These are phyloP conservation scores for Sphaeramia orbicularis DNA, from an alignment of 2,797 vertebrate species.

Conservation along the genomic window DNA sequence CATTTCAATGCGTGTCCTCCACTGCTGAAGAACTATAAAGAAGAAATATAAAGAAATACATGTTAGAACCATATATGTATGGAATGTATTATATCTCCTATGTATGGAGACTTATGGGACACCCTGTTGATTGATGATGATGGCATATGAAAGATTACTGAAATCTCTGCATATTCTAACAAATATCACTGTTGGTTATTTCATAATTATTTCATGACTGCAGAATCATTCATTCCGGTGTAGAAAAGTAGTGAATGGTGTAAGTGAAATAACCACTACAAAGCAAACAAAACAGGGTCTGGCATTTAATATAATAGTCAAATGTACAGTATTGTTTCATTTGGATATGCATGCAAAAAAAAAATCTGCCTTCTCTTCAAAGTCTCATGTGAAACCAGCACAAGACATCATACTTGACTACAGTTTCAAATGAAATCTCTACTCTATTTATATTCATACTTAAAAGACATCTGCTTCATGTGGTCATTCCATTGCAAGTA, in stretches of 20 bases:
- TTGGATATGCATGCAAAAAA: slow-evolving; percentile 86
- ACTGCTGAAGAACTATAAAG: too few relatives aligned
- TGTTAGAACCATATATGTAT: too few relatives aligned
- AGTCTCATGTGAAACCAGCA: slow-evolving; percentile 86
- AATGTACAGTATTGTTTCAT: slow-evolving; percentile 82
- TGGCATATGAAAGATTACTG: too few relatives aligned
- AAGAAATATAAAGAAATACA: too few relatives aligned
- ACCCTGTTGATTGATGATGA: too few relatives aligned
- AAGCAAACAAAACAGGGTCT: slow-evolving; percentile 54
- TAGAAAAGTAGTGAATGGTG: neutral
- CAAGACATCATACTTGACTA: slow-evolving; percentile 80
- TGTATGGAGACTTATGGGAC: too few relatives aligned
- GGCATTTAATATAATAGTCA: slow-evolving; percentile 86
- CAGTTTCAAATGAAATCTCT: slow-evolving; percentile 51
- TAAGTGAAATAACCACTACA: slow-evolving; percentile 26
- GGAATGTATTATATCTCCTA: too few relatives aligned
- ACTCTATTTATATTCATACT: slow-evolving; percentile 53
- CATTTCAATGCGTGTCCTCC: too few relatives aligned
- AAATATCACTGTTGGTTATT: too few relatives aligned
- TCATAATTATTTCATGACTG: too few relatives aligned
- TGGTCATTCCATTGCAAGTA: slow-evolving; percentile 24
- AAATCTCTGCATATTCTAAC: too few relatives aligned
- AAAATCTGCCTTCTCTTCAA: slow-evolving; percentile 73
- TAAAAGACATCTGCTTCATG: slow-evolving; percentile 41
- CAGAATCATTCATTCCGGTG: too few relatives aligned